Percentiles rank a stretch among this genome's conserved stretches.
Evolutionary conservation across 2,797 vertebrate genomes (phyloP).

Genomic region (Syngnathus acus): DNA sequence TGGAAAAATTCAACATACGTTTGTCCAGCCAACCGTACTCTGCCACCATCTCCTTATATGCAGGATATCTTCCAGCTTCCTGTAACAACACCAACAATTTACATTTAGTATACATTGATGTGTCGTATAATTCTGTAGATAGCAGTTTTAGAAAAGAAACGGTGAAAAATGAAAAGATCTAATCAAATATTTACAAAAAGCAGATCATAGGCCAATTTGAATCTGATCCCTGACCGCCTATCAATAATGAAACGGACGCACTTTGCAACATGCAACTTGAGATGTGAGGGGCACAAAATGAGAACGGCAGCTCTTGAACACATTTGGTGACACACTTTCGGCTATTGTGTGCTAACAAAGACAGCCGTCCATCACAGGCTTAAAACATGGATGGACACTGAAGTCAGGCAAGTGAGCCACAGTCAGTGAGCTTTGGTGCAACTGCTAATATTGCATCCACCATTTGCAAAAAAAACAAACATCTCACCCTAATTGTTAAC

Average conservation of each 20-base stretch:
- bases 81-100: slow-evolving; percentile 43
- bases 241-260: slow-evolving; percentile 80
- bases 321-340: background rate
- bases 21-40: slow-evolving; percentile 92
- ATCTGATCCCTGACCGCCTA: slow-evolving; percentile 70
- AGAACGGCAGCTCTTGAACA: slow-evolving; percentile 35
- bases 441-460: background rate
- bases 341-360: background rate
- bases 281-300: slow-evolving; percentile 69
- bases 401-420: too few relatives aligned
- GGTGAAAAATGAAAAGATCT: too few relatives aligned
- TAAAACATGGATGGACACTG: slow-evolving; percentile 17
- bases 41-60: slow-evolving; percentile 96
- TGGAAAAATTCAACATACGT: slow-evolving; percentile 64
- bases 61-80: slow-evolving; percentile 93
- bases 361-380: background rate
- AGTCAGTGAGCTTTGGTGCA: too few relatives aligned
- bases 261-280: slow-evolving; percentile 75
- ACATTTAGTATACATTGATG: too few relatives aligned
- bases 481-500: slow-evolving; percentile 85
- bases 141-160: too few relatives aligned
- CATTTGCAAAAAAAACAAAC: too few relatives aligned
- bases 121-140: too few relatives aligned
- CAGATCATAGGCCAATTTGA: slow-evolving; percentile 67
- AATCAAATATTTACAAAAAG: slow-evolving; percentile 4